Evolutionary conservation across 2,888 invertebrate species (phyloP).

Genomic region (Tachystola acroxantha): DNA sequence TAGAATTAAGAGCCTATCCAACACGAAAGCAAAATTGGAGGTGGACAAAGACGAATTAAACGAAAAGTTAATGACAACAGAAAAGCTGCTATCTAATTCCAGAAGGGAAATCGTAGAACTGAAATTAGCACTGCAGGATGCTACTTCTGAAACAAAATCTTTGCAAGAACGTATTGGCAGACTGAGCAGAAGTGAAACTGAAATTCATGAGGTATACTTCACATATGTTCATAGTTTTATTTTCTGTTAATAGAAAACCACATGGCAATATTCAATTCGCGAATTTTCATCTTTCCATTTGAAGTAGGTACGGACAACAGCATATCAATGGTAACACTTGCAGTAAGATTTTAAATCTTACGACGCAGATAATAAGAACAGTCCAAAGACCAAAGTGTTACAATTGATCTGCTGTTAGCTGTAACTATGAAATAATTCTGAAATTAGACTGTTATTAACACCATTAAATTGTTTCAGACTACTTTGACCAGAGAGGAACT

Average conservation of each 20-base stretch:
- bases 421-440: too few species aligned
- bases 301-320: too few species aligned
- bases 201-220: constrained; percentile 57
- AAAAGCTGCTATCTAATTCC: constrained; percentile 81
- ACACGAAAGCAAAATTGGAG: constrained; percentile 80
- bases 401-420: too few species aligned
- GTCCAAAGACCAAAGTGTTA: too few species aligned
- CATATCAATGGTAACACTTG: too few species aligned
- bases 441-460: too few species aligned
- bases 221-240: constrained; percentile 2
- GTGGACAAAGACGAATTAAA: constrained; percentile 79
- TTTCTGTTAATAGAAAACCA: constrained; percentile 1
- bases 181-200: constrained; percentile 36
- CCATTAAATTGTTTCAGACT: constrained; percentile 36
- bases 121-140: constrained; percentile 80
- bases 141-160: constrained; percentile 79
- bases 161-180: constrained; percentile 72
- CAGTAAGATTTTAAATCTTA: too few species aligned
- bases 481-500: constrained; percentile 44
- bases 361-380: too few species aligned
- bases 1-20: constrained; percentile 65
- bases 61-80: constrained; percentile 76
- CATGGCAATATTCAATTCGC: too few species aligned
- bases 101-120: constrained; percentile 82
- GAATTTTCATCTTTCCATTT: too few species aligned